Percentiles rank a stretch among this genome's conserved stretches.
Evolutionary conservation across 2,888 invertebrate species (phyloP).

Genomic region (Polydrusus cervinus): DNA sequence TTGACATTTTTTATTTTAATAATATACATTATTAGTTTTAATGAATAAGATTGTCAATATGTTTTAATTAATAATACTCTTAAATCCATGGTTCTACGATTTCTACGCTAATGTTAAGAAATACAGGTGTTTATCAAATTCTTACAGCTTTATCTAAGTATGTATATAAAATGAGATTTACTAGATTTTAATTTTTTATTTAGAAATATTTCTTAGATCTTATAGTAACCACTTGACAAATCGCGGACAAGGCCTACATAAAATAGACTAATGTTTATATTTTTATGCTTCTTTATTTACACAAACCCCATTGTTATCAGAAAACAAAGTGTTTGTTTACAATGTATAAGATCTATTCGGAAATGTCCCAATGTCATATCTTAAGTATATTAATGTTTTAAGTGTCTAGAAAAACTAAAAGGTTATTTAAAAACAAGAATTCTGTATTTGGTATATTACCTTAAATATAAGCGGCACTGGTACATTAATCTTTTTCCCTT

Average conservation of each 20-base stretch:
- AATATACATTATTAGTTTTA: no score
- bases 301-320: conserved; percentile 6
- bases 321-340: conserved; percentile 9
- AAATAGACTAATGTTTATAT: conserved; percentile 9
- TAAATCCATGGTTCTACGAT: no score
- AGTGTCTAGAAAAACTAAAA: neutral
- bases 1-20: no score
- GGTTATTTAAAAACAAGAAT: neutral
- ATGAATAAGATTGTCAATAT: no score
- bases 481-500: neutral
- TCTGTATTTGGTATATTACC: neutral
- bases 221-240: conserved; percentile 9
- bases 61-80: no score
- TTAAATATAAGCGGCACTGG: conserved; percentile 1
- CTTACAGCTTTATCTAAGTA: no score
- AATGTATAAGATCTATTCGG: neutral
- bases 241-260: conserved; percentile 17
- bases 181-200: neutral
- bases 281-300: conserved; percentile 16
- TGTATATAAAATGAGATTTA: conserved; percentile 1
- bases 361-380: conserved; percentile 4
- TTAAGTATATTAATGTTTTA: neutral
- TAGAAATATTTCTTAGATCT: neutral
- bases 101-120: no score
- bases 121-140: no score